phyloP scores from a whole-genome alignment of 2,797 vertebrate species.

The Melanotaenia boesemani region DNA sequence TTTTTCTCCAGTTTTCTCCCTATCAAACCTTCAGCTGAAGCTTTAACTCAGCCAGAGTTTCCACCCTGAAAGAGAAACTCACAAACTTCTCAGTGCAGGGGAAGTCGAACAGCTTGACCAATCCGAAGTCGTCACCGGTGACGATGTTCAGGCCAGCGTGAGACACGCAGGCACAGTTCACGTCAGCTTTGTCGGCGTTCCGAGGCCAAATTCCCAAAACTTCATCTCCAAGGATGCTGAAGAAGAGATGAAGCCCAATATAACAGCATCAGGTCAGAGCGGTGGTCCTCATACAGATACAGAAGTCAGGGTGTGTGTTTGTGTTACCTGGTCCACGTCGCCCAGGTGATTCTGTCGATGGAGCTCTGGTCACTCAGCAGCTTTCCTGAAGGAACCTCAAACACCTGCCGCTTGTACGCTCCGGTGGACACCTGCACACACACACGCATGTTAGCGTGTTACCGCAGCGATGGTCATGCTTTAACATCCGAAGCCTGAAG shows the following conservation, averaged over 20 bases:
- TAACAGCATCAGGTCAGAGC: background rate
- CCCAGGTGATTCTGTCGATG: conserved; percentile 95
- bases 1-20: no score
- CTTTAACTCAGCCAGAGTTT: no score
- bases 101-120: conserved; percentile 96
- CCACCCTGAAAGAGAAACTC: conserved; percentile 57
- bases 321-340: conserved; percentile 93
- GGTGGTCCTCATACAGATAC: background rate
- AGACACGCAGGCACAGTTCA: conserved; percentile 93
- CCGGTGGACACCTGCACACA: conserved; percentile 62
- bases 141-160: conserved; percentile 90
- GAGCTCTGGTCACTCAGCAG: conserved; percentile 84
- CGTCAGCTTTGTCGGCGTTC: conserved; percentile 93
- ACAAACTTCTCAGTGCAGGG: conserved; percentile 97
- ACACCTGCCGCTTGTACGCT: conserved; percentile 91
- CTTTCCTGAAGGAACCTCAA: conserved; percentile 94
- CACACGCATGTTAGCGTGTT: background rate
- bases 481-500: no score
- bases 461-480: no score
- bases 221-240: conserved; percentile 92
- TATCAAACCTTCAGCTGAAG: no score
- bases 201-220: conserved; percentile 95
- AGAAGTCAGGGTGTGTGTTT: no score
- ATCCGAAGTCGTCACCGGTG: conserved; percentile 93
- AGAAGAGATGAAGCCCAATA: background rate